Percentiles rank a stretch among this genome's conserved stretches.
Conservation (phyloP, 1,140 invertebrate species). For the Pollicipes pollicipes region DNA sequence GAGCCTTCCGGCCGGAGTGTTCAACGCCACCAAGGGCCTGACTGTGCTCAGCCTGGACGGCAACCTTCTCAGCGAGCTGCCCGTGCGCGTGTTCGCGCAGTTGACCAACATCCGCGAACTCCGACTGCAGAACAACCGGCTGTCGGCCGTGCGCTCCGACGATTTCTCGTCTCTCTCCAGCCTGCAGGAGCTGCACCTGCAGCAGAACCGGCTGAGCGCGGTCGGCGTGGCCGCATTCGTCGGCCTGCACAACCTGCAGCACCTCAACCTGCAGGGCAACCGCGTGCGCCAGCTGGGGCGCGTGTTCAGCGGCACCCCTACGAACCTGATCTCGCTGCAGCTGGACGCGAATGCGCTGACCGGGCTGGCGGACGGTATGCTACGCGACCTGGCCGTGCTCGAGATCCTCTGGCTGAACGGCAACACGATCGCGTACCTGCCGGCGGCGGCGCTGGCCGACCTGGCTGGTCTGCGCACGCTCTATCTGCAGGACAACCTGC, state of each 20-base stretch:
- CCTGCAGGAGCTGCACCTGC: conserved; percentile 63
- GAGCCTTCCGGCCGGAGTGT: conserved; percentile 48
- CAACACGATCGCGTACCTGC: conserved; percentile 36
- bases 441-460: conserved; percentile 14
- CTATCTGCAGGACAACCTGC: conserved; percentile 18
- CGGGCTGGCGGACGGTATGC: conserved; percentile 53
- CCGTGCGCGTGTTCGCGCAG: conserved; percentile 57
- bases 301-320: conserved; percentile 43
- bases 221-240: conserved; percentile 68
- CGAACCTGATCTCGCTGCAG: conserved; percentile 64
- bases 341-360: conserved; percentile 62
- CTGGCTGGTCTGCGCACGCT: conserved; percentile 15
- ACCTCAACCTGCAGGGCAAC: conserved; percentile 73
- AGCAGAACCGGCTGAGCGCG: conserved; percentile 61
- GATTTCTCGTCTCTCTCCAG: conserved; percentile 61
- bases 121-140: conserved; percentile 65
- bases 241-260: conserved; percentile 60
- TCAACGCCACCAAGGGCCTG: conserved; percentile 50
- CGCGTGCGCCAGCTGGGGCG: conserved; percentile 53
- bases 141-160: conserved; percentile 49
- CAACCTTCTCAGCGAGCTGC: conserved; percentile 64
- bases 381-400: conserved; percentile 54
- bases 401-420: conserved; percentile 71
- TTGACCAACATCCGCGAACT: conserved; percentile 55
- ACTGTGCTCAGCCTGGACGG: conserved; percentile 73